phyloP scores from a whole-genome alignment of 1,140 invertebrate species.

The Listronotus bonariensis region DNA sequence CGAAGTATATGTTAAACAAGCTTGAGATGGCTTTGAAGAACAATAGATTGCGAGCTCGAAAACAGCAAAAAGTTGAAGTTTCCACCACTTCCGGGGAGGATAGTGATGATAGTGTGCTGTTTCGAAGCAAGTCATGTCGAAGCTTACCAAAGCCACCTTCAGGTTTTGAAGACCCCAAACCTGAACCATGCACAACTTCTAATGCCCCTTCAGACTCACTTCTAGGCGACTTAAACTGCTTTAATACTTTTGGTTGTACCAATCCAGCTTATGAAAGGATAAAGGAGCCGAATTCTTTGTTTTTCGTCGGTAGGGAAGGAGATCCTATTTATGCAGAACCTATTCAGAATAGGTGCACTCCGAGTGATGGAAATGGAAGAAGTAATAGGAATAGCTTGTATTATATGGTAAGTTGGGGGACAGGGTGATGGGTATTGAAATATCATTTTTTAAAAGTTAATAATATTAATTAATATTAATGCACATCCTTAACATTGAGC shows the following conservation, averaged over 20 bases:
- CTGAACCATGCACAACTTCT: not conserved
- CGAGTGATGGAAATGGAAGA: constrained; percentile 26
- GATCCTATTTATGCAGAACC: constrained; percentile 60
- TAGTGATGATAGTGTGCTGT: constrained; percentile 47
- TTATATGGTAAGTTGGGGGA: constrained; percentile 55
- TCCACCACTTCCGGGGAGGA: constrained; percentile 47
- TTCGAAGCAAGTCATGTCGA: constrained; percentile 40
- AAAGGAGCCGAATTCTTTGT: constrained; percentile 49
- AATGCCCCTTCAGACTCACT: constrained; percentile 14
- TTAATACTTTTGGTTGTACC: constrained; percentile 61
- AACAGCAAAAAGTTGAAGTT: constrained; percentile 38
- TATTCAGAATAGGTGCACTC: constrained; percentile 43
- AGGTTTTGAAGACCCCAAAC: not conserved
- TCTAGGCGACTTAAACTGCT: constrained; percentile 56
- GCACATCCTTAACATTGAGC: no score
- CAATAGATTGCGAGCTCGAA: constrained; percentile 54
- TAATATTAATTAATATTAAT: no score
- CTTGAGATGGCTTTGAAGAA: constrained; percentile 62
- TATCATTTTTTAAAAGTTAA: no score
- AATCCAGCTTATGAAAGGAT: constrained; percentile 51
- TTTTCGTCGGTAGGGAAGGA: constrained; percentile 49
- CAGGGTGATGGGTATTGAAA: not conserved
- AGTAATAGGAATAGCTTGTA: constrained; percentile 52
- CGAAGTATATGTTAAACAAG: constrained; percentile 65
- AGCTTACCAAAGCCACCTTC: constrained; percentile 26